Conservation (phyloP, 2,888 invertebrate genomes). For the Clistopyga incitator region DNA sequence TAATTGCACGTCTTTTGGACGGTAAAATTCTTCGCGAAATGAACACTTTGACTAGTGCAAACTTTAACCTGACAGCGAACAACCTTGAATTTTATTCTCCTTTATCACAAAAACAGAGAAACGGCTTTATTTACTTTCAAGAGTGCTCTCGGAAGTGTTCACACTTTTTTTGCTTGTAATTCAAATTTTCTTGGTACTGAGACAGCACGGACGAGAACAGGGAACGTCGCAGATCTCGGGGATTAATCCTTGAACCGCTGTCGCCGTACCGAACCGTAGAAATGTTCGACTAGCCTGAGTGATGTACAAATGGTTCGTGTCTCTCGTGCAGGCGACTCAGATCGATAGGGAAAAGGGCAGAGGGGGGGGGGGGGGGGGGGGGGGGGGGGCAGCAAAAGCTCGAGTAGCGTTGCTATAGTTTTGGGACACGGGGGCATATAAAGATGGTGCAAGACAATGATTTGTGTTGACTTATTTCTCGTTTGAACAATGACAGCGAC, state of each 20-base stretch:
- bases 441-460: conserved; percentile 53
- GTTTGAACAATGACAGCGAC: conserved; percentile 74
- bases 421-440: conserved; percentile 11
- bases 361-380: background rate
- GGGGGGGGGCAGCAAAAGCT: background rate
- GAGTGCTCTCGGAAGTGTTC: background rate
- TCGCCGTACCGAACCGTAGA: conserved; percentile 1
- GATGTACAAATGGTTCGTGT: conserved; percentile 53
- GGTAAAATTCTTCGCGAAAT: background rate
- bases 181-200: conserved; percentile 34
- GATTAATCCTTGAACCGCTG: conserved; percentile 47
- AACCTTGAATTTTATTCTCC: background rate
- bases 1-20: background rate
- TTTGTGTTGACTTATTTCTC: conserved; percentile 70
- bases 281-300: conserved; percentile 40
- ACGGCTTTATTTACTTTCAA: no score
- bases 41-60: background rate
- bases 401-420: background rate
- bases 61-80: background rate
- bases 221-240: background rate
- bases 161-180: conserved; percentile 10
- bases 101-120: background rate
- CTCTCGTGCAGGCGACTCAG: conserved; percentile 38
- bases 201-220: background rate
- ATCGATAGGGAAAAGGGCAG: conserved; percentile 33